Evolutionary conservation across 2,888 invertebrate species (phyloP).

Genomic region (Malthinus flaveolus): DNA sequence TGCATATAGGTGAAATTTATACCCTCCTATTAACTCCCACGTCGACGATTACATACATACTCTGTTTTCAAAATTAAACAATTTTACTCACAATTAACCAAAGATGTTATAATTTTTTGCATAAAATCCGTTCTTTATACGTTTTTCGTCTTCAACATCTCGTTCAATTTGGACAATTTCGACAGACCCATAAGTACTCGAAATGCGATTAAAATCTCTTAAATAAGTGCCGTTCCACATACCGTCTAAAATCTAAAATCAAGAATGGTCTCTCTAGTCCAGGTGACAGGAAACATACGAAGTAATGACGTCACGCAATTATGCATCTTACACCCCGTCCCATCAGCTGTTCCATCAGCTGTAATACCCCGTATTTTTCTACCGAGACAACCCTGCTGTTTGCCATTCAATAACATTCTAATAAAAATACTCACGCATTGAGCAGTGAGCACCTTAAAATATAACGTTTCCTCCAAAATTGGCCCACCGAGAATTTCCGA

Average conservation of each 20-base stretch:
- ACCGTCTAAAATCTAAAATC: slow-evolving; percentile 18
- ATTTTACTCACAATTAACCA: not conserved
- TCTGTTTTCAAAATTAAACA: not conserved
- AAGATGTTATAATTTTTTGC: no score
- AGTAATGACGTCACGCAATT: slow-evolving; percentile 47
- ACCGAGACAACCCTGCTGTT: slow-evolving; percentile 2
- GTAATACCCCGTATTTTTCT: slow-evolving; percentile 29
- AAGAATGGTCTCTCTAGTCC: slow-evolving; percentile 39
- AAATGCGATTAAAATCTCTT: slow-evolving; percentile 19
- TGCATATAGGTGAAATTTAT: no score
- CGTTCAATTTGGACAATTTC: no score
- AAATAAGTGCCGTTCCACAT: slow-evolving; percentile 6
- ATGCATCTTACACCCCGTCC: slow-evolving; percentile 33
- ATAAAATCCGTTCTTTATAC: no score
- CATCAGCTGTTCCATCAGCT: slow-evolving; percentile 50
- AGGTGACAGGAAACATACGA: slow-evolving; percentile 51
- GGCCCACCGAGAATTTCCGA: not conserved
- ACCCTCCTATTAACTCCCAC: no score
- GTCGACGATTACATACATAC: no score
- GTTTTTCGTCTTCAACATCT: no score
- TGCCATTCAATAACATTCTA: not conserved
- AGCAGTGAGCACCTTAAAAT: not conserved
- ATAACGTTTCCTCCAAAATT: not conserved
- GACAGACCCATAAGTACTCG: not conserved
- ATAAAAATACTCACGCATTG: not conserved